A percentile compares a stretch with the other conserved stretches of the same genome.
phyloP scores from a whole-genome alignment of 2,888 invertebrate genomes.

The Sycophila texana region DNA sequence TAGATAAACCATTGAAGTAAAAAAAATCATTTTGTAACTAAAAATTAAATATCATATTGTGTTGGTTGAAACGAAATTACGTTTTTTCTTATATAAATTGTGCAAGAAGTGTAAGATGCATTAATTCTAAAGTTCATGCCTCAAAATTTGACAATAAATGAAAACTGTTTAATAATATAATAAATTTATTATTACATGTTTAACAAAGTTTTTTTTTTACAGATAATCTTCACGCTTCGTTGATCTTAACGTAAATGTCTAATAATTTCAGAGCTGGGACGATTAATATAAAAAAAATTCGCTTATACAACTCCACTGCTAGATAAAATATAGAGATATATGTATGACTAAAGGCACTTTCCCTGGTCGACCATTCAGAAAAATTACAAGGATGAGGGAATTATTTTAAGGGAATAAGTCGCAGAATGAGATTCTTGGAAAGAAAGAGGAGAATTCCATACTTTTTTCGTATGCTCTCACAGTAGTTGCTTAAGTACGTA shows the following conservation, averaged over 20 bases:
- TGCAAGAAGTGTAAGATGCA: too few species aligned
- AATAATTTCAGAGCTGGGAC: conserved; percentile 1
- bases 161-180: conserved; percentile 66
- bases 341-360: conserved; percentile 49
- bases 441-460: conserved; percentile 28
- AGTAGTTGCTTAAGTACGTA: conserved; percentile 22
- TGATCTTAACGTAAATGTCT: conserved; percentile 21
- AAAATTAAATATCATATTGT: too few species aligned
- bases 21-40: too few species aligned
- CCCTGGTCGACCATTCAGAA: conserved; percentile 33
- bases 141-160: neutral
- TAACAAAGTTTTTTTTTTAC: conserved; percentile 72
- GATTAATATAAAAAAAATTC: conserved; percentile 14
- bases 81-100: too few species aligned
- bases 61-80: too few species aligned
- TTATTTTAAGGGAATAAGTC: conserved; percentile 56
- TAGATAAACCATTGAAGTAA: too few species aligned
- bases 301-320: conserved; percentile 37
- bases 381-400: conserved; percentile 25
- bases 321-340: conserved; percentile 31
- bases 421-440: conserved; percentile 43
- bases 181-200: conserved; percentile 71
- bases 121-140: too few species aligned
- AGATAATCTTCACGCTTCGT: conserved; percentile 61
- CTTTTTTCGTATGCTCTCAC: conserved; percentile 14